Evolutionary conservation across 2,113 vertebrate genomes (phyloP), one percentile per base, ranked within the genome.

Genomic region (Odontophorus gujanensis): DNA sequence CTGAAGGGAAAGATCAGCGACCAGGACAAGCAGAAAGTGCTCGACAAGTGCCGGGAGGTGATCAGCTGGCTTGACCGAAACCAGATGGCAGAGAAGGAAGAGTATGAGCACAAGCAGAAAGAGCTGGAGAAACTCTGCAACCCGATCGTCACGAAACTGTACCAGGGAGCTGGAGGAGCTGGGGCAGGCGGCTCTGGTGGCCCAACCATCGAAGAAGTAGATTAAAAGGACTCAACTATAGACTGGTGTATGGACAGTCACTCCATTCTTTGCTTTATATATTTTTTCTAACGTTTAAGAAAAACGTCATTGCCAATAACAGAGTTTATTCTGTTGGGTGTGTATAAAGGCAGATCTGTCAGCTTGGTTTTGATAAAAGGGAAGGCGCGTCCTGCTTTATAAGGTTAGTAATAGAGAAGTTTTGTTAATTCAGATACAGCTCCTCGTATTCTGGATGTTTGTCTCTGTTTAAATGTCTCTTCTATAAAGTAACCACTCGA

Each of bases 111-210:
- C 96, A 98, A 98, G 97, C 98, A 98, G 96, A 98, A 98, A 72
- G 98, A 98, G 96, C 96, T 98, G 57, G 98, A 98, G 96, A 98
- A 98, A 94, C 95, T 98, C 65, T 98, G 98, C 97, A 98, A 98
- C 93, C 98, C 98, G 21, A 97, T 98, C 3, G 97, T 98, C 95
- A 98, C 97, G 96, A 98, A 98, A 91, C 95, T 98, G 89, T 98
- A 98, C 97, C 98, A 98, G 89, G 98, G 98, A 89, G 96, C 93
- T 12, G 97, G 97, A 76, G 96, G 98, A n/a, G 55, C 96, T 0
- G 96, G 97, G 21, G 95, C 96, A 0, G 93, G 97, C 0, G 98
- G 96, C 85, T 97, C 97, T 0, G 97, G 97, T 1, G 98, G 98
- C 65, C 98, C 98, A 1, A 98, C 98, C 91, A 98, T 98, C 0